Percentiles rank a stretch among this genome's conserved stretches.
Conservation (phyloP, 2,113 vertebrate species). For the Crotophaga sulcirostris region DNA sequence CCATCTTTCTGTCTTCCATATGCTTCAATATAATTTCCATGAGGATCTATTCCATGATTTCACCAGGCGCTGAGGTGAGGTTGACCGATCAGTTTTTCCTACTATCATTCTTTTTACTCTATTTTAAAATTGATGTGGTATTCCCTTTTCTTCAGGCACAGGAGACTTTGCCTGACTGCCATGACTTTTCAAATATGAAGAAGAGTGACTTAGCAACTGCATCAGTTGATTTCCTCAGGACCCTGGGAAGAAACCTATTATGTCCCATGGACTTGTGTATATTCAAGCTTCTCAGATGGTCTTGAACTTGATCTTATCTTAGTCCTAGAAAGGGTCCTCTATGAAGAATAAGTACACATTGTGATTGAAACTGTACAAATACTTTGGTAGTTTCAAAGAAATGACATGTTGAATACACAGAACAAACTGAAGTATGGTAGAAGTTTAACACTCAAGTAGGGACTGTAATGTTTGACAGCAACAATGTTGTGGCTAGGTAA, state of each 20-base stretch:
- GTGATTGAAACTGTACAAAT: not conserved
- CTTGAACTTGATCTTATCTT: not conserved
- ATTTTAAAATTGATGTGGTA: not conserved
- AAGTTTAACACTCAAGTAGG: not conserved
- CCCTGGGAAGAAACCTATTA: not conserved
- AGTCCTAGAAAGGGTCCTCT: not conserved
- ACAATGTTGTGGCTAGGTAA: not conserved
- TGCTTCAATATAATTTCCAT: not conserved
- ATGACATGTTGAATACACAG: not conserved
- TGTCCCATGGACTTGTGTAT: not conserved
- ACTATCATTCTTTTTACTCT: not conserved
- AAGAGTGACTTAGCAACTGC: not conserved
- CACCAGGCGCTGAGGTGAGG: not conserved
- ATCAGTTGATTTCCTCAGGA: not conserved
- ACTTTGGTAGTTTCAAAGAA: not conserved
- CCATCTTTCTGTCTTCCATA: not conserved
- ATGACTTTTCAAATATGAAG: not conserved
- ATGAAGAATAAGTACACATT: not conserved
- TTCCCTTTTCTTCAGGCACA: not conserved
- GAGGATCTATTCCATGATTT: not conserved
- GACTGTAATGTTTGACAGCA: not conserved
- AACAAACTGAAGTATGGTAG: not conserved
- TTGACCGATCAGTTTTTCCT: not conserved
- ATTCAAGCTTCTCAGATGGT: not conserved
- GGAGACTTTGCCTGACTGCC: not conserved